These are phyloP conservation scores for Papilio aristodemus DNA, from an alignment of 1,140 invertebrate species.

Conservation along the genomic window DNA sequence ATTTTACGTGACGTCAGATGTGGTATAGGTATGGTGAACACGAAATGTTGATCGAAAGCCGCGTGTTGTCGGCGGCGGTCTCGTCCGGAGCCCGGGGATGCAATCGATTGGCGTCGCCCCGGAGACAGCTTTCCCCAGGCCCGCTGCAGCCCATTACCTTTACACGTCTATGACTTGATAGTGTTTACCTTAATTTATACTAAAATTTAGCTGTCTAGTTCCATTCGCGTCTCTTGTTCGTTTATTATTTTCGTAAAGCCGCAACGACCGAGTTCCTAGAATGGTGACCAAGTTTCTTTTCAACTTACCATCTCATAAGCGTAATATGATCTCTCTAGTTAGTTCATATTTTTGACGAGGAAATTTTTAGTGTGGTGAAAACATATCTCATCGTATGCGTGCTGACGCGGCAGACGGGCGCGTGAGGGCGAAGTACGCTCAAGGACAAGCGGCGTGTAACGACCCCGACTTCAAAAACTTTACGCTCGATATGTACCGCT, in stretches of 20 bases:
- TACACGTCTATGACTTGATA: neutral
- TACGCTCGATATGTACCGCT: conserved; percentile 38
- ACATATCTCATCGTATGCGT: conserved; percentile 40
- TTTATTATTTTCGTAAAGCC: neutral
- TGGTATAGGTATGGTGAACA: neutral
- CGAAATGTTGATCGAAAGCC: conserved; percentile 22
- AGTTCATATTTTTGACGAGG: conserved; percentile 19
- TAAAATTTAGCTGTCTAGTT: neutral
- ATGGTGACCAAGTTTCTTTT: neutral
- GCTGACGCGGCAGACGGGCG: conserved; percentile 38
- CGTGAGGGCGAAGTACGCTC: conserved; percentile 69
- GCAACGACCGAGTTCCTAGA: neutral
- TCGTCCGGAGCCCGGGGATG: conserved; percentile 35
- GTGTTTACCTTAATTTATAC: conserved; percentile 12
- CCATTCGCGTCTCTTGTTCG: neutral
- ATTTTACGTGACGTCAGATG: neutral
- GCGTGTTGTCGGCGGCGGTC: conserved; percentile 23
- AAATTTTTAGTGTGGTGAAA: conserved; percentile 43
- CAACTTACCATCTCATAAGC: neutral
- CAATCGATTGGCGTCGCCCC: conserved; percentile 46
- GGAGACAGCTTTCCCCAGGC: conserved; percentile 38
- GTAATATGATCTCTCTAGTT: conserved; percentile 20
- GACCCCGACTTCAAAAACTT: conserved; percentile 61
- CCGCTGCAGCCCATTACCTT: conserved; percentile 23
- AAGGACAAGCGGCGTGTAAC: conserved; percentile 69